Conservation (phyloP, 1,140 invertebrate species). For the Philotrypesis tridentata region DNA sequence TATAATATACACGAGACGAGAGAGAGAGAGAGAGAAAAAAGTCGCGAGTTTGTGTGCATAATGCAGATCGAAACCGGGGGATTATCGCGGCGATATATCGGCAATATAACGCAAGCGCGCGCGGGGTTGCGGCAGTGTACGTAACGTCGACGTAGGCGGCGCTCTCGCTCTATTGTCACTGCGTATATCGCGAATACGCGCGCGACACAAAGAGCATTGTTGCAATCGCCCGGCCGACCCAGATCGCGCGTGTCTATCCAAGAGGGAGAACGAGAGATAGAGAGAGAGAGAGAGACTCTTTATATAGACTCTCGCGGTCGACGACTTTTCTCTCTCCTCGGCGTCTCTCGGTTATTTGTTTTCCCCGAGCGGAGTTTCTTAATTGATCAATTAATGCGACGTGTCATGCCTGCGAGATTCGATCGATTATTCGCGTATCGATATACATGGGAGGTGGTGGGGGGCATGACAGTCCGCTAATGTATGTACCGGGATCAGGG, state of each 20-base stretch:
- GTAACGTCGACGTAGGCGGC: constrained; percentile 4
- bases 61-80: no score
- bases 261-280: not conserved
- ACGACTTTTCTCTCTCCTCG: not conserved
- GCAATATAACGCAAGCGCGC: not conserved
- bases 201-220: constrained; percentile 59
- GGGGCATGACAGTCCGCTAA: no score
- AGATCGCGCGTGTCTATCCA: constrained; percentile 16
- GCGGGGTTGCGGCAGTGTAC: not conserved
- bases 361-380: not conserved
- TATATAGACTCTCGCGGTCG: constrained; percentile 9
- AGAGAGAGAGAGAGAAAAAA: no score
- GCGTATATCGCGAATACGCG: not conserved
- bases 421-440: not conserved
- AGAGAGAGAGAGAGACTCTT: not conserved
- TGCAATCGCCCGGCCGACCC: constrained; percentile 49
- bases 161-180: not conserved
- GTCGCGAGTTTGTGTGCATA: no score
- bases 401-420: not conserved
- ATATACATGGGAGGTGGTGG: no score
- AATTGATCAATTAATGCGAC: not conserved
- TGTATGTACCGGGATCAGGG: no score
- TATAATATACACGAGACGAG: no score
- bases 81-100: no score
- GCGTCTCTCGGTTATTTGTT: not conserved